These are phyloP conservation scores for Yasuhikotakia modesta DNA, from an alignment of 2,797 vertebrate species.

Conservation along the genomic window DNA sequence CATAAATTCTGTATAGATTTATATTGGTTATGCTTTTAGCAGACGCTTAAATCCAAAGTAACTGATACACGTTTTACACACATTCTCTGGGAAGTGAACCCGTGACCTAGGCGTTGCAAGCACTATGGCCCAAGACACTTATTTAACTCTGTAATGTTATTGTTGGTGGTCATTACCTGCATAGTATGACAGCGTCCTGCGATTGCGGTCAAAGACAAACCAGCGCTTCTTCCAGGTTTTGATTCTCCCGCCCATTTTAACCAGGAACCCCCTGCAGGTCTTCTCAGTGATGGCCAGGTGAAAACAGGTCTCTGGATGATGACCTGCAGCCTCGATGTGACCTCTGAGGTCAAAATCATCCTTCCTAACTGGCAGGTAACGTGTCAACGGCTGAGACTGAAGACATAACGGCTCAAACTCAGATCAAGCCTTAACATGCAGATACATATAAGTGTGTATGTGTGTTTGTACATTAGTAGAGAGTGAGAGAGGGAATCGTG, in stretches of 20 bases:
- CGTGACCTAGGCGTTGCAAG: no score
- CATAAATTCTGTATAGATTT: no score
- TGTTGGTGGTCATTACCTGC: slow-evolving; percentile 77
- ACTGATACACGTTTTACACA: no score
- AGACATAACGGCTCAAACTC: no score
- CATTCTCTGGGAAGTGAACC: no score
- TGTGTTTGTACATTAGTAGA: slow-evolving; percentile 4
- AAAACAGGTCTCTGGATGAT: slow-evolving; percentile 91
- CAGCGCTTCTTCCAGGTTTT: slow-evolving; percentile 98
- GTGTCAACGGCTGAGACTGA: slow-evolving; percentile 89
- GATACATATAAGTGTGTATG: background rate
- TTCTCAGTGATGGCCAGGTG: slow-evolving; percentile 92
- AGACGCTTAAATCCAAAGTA: no score
- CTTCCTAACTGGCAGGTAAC: slow-evolving; percentile 90
- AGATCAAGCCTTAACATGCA: no score
- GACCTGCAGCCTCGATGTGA: slow-evolving; percentile 89
- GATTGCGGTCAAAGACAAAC: slow-evolving; percentile 97
- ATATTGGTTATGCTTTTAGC: no score
- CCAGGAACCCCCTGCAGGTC: slow-evolving; percentile 92
- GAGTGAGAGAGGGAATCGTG: background rate
- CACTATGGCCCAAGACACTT: no score
- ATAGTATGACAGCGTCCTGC: slow-evolving; percentile 91
- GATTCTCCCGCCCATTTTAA: slow-evolving; percentile 98
- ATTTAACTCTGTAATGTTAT: no score
- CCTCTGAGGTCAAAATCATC: slow-evolving; percentile 92